These are phyloP conservation scores for Cardiocondyla obscurior DNA, from an alignment of 1,140 invertebrate genomes.

Conservation along the genomic window DNA sequence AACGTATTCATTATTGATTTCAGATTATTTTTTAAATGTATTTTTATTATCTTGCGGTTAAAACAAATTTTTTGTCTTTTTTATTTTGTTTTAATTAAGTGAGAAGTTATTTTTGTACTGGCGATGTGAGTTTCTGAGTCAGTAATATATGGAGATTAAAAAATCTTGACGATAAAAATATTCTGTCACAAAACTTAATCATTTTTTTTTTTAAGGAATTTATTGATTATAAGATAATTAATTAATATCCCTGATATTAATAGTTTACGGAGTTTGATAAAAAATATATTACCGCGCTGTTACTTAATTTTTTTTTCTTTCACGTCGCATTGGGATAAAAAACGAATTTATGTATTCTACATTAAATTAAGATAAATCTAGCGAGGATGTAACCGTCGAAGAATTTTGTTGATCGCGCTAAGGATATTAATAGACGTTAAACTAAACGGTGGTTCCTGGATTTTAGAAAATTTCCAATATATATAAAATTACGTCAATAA, in stretches of 20 bases:
- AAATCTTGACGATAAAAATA: not conserved
- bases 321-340: too few species aligned
- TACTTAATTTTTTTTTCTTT: too few species aligned
- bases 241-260: too few species aligned
- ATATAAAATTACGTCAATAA: too few species aligned
- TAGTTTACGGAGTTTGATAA: not conserved
- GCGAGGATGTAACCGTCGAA: not conserved
- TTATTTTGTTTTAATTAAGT: too few species aligned
- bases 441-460: not conserved
- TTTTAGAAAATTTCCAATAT: not conserved
- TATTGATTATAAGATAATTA: too few species aligned
- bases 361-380: not conserved
- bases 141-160: not conserved
- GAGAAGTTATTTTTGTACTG: too few species aligned
- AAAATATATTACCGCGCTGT: conserved; percentile 3
- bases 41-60: too few species aligned
- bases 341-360: not conserved
- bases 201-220: not conserved
- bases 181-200: not conserved
- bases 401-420: conserved; percentile 4
- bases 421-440: not conserved
- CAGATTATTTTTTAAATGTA: too few species aligned
- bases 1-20: too few species aligned
- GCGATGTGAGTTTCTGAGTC: too few species aligned
- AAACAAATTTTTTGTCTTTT: too few species aligned